phyloP scores from a whole-genome alignment of 2,797 vertebrate species.

The Haliaeetus vocifer region DNA sequence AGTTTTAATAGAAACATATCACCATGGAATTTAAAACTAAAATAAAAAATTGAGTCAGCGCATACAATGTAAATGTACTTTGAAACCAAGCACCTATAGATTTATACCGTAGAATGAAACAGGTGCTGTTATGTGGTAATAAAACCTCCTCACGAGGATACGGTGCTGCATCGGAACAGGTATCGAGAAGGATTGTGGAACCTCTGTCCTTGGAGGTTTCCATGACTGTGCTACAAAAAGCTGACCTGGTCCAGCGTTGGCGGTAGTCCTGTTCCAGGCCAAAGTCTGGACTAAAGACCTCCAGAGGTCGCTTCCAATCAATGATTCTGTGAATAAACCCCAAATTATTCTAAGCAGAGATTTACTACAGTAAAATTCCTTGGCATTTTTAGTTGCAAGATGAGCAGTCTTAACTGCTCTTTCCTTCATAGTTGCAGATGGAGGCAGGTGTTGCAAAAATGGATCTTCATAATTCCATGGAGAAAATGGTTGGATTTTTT shows the following conservation, averaged over 20 bases:
- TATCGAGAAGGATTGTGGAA: background rate
- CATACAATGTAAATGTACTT: background rate
- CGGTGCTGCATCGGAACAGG: rapidly evolving
- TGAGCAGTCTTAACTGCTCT: background rate
- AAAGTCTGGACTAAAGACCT: background rate
- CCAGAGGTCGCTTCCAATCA: background rate
- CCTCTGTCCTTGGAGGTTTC: background rate
- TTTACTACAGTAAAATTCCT: background rate
- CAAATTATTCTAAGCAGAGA: background rate
- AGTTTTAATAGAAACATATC: background rate
- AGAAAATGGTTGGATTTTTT: background rate
- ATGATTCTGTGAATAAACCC: background rate
- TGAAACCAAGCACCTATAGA: background rate
- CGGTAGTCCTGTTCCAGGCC: background rate
- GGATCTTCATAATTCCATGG: background rate
- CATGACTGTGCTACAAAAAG: background rate
- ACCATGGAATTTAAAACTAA: background rate
- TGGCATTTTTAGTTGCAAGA: background rate
- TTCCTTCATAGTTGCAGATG: background rate
- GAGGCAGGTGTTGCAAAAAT: background rate
- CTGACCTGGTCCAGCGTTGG: background rate
- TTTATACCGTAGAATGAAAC: background rate
- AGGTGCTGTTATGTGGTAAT: background rate
- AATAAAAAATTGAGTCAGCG: background rate
- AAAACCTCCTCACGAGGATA: background rate